Percentiles rank a stretch among this genome's conserved stretches.
These are phyloP conservation scores for Lagocephalus sceleratus DNA, from an alignment of 2,797 vertebrate species.

Conservation along the genomic window DNA sequence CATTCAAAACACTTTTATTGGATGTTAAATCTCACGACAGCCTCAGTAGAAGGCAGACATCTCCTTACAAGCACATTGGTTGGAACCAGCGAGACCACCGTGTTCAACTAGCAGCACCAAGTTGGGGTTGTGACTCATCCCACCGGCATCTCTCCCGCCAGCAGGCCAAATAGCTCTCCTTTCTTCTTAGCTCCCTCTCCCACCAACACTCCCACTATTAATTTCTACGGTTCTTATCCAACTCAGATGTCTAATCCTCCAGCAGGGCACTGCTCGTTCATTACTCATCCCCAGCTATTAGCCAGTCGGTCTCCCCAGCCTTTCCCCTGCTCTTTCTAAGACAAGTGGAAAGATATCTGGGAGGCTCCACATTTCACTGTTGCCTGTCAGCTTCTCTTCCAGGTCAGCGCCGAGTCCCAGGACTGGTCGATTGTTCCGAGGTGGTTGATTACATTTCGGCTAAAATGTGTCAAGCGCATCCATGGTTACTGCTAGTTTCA, in stretches of 20 bases:
- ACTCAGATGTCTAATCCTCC: slow-evolving; percentile 28
- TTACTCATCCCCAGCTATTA: slow-evolving; percentile 12
- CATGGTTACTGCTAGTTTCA: background rate
- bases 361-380: slow-evolving; percentile 55
- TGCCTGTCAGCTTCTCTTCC: slow-evolving; percentile 44
- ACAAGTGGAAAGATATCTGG: slow-evolving; percentile 54
- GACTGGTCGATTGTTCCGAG: background rate
- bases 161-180: slow-evolving; percentile 26
- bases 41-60: background rate
- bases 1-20: no score
- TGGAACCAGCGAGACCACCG: slow-evolving; percentile 6
- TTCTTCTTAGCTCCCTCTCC: slow-evolving; percentile 18
- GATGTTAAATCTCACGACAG: background rate
- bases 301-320: slow-evolving; percentile 3
- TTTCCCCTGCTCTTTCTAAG: background rate
- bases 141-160: slow-evolving; percentile 58
- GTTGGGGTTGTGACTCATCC: slow-evolving; percentile 66
- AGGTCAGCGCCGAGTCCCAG: slow-evolving; percentile 18
- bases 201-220: slow-evolving; percentile 24
- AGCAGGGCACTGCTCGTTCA: slow-evolving; percentile 33
- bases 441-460: no score
- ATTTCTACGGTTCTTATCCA: slow-evolving; percentile 13
- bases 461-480: no score
- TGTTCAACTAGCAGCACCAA: slow-evolving; percentile 33
- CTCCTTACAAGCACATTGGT: background rate